Conservation (phyloP, 2,888 invertebrate genomes). For the Maniola hyperantus region DNA sequence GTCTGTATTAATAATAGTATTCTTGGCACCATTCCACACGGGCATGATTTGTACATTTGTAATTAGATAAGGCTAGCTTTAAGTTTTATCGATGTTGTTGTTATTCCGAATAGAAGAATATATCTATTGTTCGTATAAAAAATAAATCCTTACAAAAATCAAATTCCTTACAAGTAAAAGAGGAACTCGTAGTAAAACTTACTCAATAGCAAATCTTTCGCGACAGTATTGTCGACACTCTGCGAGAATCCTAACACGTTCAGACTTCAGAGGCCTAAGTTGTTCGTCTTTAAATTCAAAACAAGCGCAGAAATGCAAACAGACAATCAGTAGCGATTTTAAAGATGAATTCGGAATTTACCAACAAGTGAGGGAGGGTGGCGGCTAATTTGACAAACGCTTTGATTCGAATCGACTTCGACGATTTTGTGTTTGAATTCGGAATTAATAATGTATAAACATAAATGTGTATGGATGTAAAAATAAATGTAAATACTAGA, state of each 20-base stretch:
- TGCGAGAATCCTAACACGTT: conserved; percentile 19
- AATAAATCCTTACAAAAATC: no score
- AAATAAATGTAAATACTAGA: no score
- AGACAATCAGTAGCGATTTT: conserved; percentile 79
- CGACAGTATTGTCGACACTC: conserved; percentile 17
- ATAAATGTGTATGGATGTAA: conserved; percentile 35
- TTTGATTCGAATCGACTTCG: conserved; percentile 51
- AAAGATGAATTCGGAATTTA: conserved; percentile 71
- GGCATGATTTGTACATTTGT: no score
- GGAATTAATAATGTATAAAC: conserved; percentile 44
- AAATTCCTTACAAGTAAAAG: no score
- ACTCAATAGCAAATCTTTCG: not conserved
- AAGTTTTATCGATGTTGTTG: no score
- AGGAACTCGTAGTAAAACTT: no score
- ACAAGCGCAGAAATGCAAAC: conserved; percentile 77
- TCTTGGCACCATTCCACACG: no score
- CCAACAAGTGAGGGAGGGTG: conserved; percentile 47
- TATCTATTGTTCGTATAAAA: no score
- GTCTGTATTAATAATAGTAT: no score
- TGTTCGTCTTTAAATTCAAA: conserved; percentile 67
- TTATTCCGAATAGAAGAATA: no score
- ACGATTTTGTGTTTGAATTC: conserved; percentile 51
- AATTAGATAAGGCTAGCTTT: no score
- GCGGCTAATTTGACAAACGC: conserved; percentile 67
- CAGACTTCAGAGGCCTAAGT: conserved; percentile 50